Percentiles rank a stretch among this genome's conserved stretches.
Conservation (phyloP, 2,888 invertebrate species). For the Candidula unifasciata region DNA sequence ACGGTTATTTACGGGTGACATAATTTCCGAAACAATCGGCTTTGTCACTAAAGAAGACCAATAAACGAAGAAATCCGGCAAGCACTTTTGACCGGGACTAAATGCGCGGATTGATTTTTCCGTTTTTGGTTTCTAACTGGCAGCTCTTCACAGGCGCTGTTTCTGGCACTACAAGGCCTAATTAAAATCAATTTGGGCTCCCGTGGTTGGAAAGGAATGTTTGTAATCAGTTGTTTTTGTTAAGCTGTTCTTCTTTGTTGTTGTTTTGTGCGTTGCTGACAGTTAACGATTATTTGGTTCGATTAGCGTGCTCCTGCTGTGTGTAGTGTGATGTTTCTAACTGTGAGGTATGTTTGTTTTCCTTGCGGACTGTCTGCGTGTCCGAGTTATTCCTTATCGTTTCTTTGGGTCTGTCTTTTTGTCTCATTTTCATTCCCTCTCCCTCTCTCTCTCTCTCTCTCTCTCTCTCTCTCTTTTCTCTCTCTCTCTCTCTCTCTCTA, state of each 20-base stretch:
- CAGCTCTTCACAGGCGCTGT: constrained; percentile 1
- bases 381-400: too few species aligned
- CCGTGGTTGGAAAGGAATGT: background rate
- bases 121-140: background rate
- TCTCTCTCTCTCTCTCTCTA: too few species aligned
- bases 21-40: constrained; percentile 14
- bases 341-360: too few species aligned
- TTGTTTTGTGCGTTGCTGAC: background rate
- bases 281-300: background rate
- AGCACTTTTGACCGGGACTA: background rate
- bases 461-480: too few species aligned
- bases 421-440: too few species aligned
- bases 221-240: constrained; percentile 1
- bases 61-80: background rate
- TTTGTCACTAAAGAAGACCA: background rate
- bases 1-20: constrained; percentile 3
- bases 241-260: background rate
- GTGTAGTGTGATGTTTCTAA: too few species aligned
- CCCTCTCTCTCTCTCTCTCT: too few species aligned
- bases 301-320: background rate
- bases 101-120: constrained; percentile 16
- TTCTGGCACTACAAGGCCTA: constrained; percentile 16
- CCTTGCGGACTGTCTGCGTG: too few species aligned
- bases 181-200: constrained; percentile 23
- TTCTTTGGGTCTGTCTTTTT: too few species aligned